phyloP scores from a whole-genome alignment of 2,888 invertebrate genomes.

The Drosophila limbata region DNA sequence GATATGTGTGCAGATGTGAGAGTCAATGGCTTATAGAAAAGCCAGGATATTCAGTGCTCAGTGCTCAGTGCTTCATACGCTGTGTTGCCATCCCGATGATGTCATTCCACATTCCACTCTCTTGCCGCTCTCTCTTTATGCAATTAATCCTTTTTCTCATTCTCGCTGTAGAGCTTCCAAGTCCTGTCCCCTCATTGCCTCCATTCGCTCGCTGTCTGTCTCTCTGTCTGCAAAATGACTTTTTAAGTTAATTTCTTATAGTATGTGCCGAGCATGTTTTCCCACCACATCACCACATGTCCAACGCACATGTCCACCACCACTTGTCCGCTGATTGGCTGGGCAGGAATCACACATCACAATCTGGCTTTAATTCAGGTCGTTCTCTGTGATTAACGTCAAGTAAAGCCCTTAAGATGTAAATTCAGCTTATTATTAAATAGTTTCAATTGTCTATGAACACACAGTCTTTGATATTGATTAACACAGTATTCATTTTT shows the following conservation, averaged over 20 bases:
- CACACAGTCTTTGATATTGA: too few relatives aligned
- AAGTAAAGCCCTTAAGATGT: conserved; percentile 11
- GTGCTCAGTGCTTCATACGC: conserved; percentile 51
- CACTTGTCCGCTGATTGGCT: conserved; percentile 51
- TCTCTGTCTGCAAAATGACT: conserved; percentile 68
- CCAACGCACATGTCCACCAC: conserved; percentile 13
- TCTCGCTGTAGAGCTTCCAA: conserved; percentile 23
- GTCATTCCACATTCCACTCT: conserved; percentile 12
- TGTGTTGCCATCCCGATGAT: conserved; percentile 44
- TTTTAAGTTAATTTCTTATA: conserved; percentile 80
- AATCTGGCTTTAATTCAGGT: conserved; percentile 35
- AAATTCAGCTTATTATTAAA: neutral
- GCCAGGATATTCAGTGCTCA: conserved; percentile 74
- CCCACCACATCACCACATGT: conserved; percentile 57
- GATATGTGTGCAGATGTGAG: conserved; percentile 64
- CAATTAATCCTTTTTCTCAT: conserved; percentile 77
- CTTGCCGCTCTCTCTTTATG: conserved; percentile 42
- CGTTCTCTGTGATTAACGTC: conserved; percentile 24
- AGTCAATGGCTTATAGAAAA: conserved; percentile 79
- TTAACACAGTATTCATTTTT: too few relatives aligned
- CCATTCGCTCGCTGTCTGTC: conserved; percentile 44
- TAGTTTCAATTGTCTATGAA: neutral
- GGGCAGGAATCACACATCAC: conserved; percentile 28
- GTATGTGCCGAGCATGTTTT: conserved; percentile 59
- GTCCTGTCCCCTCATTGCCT: conserved; percentile 26